phyloP scores from a whole-genome alignment of 1,140 invertebrate species.

The Gerris buenoi region DNA sequence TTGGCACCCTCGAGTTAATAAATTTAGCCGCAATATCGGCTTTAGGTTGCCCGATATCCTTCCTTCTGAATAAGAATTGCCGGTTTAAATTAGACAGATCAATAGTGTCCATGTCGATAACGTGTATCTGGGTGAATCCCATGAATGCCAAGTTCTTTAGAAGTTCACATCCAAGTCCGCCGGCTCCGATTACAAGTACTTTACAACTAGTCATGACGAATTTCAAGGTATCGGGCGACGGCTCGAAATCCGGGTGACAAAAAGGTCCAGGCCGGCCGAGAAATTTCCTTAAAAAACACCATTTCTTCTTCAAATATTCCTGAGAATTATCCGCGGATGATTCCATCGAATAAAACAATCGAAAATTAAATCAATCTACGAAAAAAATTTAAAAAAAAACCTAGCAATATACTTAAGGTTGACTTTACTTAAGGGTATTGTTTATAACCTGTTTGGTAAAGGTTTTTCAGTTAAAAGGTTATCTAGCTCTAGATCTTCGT shows the following conservation, averaged over 20 bases:
- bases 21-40: slow-evolving; percentile 88
- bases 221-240: slow-evolving; percentile 66
- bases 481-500: too few relatives aligned
- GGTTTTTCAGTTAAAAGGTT: too few relatives aligned
- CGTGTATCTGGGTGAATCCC: slow-evolving; percentile 84
- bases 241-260: slow-evolving; percentile 78
- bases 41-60: slow-evolving; percentile 86
- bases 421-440: too few relatives aligned
- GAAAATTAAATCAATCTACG: too few relatives aligned
- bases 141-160: slow-evolving; percentile 87
- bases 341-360: too few relatives aligned
- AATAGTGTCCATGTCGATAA: slow-evolving; percentile 98
- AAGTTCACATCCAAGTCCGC: slow-evolving; percentile 93
- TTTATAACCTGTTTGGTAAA: too few relatives aligned
- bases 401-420: too few relatives aligned
- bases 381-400: too few relatives aligned
- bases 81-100: slow-evolving; percentile 95
- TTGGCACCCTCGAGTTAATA: slow-evolving; percentile 73
- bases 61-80: slow-evolving; percentile 88
- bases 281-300: slow-evolving; percentile 71
- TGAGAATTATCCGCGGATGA: neutral
- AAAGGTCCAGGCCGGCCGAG: slow-evolving; percentile 85
- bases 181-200: slow-evolving; percentile 80
- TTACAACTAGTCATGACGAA: slow-evolving; percentile 72
- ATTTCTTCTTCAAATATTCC: slow-evolving; percentile 33